Evolutionary conservation across 2,888 invertebrate species (phyloP), one percentile per base, ranked within the genome.

Genomic region (Frankliniella intonsa): DNA sequence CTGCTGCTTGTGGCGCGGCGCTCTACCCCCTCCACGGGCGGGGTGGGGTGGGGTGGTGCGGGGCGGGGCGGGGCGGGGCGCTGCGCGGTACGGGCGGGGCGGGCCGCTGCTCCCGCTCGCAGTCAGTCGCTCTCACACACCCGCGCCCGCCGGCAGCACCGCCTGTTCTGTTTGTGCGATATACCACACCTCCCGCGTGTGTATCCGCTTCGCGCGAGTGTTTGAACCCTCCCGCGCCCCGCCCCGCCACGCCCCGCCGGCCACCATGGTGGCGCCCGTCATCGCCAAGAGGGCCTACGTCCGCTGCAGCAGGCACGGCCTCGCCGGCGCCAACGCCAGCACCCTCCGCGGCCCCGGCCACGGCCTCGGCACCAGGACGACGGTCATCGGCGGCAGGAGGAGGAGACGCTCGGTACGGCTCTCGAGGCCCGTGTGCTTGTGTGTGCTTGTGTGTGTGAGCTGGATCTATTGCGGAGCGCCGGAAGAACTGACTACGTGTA

Each of bases 371-470:
- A 12, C 11, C 69, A 22, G 9, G 8, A n/a, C 22, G 8, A n/a
- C 22, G 22, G 69, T 76, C 22, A 76, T 76, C 69, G 69, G 69
- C 25, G 69, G 12, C 9, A 76, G 69, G 69, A 76, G 69, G 69
- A 22, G 69, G 11, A 8, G 69, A 9, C 69, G 22, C 12, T 76
- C 69, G 69, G 69, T 76, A 76, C 25, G 69, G 69, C 25, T 10
- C 69, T 38, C 38, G n/a, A n/a, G n/a, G n/a, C n/a, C n/a, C n/a
- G n/a, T n/a, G n/a, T n/a, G n/a, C 38, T 38, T 38, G 38, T 38
- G 38, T 38, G 38, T 38, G 38, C 38, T 38, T 38, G 38, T 38
- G 5, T 2, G 38, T 38, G 38, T 5, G 38, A 38, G n/a, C n/a
- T n/a, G n/a, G n/a, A n/a, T n/a, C n/a, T n/a, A n/a, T n/a, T n/a